A percentile compares a stretch with the other conserved stretches of the same genome.
These are phyloP conservation scores for Sarcophaga subvicina DNA, from an alignment of 2,888 invertebrate species.

Conservation along the genomic window DNA sequence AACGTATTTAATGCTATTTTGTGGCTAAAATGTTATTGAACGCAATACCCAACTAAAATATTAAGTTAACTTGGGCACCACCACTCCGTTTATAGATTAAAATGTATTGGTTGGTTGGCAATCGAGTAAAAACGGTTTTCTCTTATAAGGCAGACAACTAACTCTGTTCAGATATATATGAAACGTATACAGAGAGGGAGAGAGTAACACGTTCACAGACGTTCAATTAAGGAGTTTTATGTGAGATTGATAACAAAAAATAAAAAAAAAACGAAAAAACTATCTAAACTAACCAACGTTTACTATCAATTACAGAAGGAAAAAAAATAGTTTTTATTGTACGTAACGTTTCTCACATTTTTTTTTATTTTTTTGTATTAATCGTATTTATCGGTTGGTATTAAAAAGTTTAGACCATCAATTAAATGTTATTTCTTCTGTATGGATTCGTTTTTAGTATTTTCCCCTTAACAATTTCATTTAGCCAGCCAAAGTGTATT, in stretches of 20 bases:
- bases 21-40: conserved; percentile 34
- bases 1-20: conserved; percentile 44
- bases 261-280: neutral
- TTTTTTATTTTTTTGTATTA: conserved; percentile 13
- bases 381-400: conserved; percentile 56
- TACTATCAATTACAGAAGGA: neutral
- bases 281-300: conserved; percentile 13
- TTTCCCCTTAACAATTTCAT: conserved; percentile 11
- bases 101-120: conserved; percentile 16
- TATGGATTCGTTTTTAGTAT: neutral
- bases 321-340: conserved; percentile 12
- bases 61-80: conserved; percentile 44
- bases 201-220: conserved; percentile 49
- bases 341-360: neutral
- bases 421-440: conserved; percentile 60
- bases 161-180: neutral
- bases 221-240: conserved; percentile 58
- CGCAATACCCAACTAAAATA: conserved; percentile 40
- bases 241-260: neutral
- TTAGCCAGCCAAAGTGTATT: conserved; percentile 19
- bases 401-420: conserved; percentile 67
- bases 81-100: conserved; percentile 26
- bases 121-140: neutral
- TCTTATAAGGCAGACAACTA: too few relatives aligned
- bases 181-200: neutral